phyloP scores from a whole-genome alignment of 2,797 vertebrate species.

The Sebastes iracundus region DNA sequence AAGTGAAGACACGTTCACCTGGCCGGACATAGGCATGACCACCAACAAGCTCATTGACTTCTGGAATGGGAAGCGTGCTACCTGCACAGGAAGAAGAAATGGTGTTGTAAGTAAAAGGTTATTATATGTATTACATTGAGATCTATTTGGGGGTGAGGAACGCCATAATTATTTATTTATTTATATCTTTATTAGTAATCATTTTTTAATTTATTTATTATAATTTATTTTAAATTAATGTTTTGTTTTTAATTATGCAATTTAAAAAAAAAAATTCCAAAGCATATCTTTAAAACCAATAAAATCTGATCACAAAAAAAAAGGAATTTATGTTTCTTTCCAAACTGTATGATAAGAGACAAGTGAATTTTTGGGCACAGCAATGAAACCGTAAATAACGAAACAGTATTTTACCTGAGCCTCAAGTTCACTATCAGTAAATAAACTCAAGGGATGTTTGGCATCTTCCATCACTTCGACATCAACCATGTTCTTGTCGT shows the following conservation, averaged over 20 bases:
- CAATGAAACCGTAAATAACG: not conserved
- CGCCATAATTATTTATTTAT: too few species aligned
- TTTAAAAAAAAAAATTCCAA: too few species aligned
- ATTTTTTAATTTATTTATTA: too few species aligned
- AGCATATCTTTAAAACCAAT: too few species aligned
- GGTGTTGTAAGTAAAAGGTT: not conserved
- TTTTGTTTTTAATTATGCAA: too few species aligned
- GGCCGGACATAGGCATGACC: slow-evolving; percentile 84
- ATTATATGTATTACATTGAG: too few species aligned
- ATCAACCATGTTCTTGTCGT: slow-evolving; percentile 82
- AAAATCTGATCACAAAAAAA: too few species aligned
- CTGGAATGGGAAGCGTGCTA: slow-evolving; percentile 92
- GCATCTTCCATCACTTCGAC: slow-evolving; percentile 94
- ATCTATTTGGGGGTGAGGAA: too few species aligned
- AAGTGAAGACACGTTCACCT: slow-evolving; percentile 82
- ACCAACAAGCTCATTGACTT: slow-evolving; percentile 90
- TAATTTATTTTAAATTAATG: too few species aligned
- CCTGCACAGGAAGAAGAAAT: slow-evolving; percentile 77
- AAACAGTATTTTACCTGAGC: slow-evolving; percentile 82
- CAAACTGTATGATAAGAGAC: not conserved
- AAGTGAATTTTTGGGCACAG: not conserved
- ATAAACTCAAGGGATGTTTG: slow-evolving; percentile 88
- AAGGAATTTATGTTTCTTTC: not conserved
- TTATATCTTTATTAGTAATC: too few species aligned
- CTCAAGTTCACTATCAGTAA: slow-evolving; percentile 84